Base-by-base conservation (phyloP, 1,140 invertebrate genomes). In the Drosophila micromelanica region DNA sequence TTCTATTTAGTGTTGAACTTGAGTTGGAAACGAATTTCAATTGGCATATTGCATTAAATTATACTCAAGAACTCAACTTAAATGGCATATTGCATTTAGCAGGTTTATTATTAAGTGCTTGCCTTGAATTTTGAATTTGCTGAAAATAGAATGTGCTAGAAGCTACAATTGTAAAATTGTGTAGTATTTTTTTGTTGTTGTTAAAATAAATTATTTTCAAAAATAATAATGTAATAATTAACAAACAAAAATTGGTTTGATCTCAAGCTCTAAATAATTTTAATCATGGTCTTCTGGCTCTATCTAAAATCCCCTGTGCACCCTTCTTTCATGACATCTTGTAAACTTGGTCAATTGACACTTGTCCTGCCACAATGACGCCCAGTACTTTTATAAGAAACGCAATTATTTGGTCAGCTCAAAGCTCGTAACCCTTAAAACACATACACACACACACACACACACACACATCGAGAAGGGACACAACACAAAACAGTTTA, bases 1-100 rank as follows among this genome's bases (percentile, higher is more conserved):
- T 68, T 77, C 73, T 71, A 77, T 81, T 78, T 82, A 70, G 52
- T 61, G 70, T 72, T 89, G 84, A 90, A 90, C 80, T 89, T 89
- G 79, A 90, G 70, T 77, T 61, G 60, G 51, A 56, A 73, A 73
- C 51, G 64, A 54, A 49, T 69, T 69, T 45, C 60, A 76, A 79
- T 82, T 87, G 82, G 62, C 78, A 84, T 73, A 52, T 84, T 85
- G 77, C 67, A 87, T 78, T 71, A 46, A 64, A 63, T 57, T 75
- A 30, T 27, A 57, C 51, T 45, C 67, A 70, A 70, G 67, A 59
- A 74, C 52, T 49, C 57, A 43, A 48, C 9, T 61, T 40, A 61
- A 49, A 49, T 61, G 55, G 23, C 55, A 45, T 61, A 60, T 78
- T 78, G 69, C 54, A 80, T 73, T 81, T 35, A 71, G 61, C 49